Evolutionary conservation across 2,113 vertebrate species (phyloP), one percentile per base, ranked within the genome.

Genomic region (Sakesphorus luctuosus): DNA sequence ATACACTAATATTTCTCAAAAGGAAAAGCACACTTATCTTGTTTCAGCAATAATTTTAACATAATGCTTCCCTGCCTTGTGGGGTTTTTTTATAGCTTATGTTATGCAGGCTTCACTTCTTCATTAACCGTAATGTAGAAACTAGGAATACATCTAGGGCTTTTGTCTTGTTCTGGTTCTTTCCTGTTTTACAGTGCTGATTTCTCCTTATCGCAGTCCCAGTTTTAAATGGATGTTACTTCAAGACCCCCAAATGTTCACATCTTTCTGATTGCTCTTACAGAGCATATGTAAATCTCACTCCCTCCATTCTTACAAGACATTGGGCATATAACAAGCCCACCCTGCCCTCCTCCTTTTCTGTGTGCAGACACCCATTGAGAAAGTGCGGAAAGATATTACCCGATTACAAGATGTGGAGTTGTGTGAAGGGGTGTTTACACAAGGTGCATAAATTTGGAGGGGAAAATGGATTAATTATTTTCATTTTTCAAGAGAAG

Each of bases 401-500:
- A 26, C n/a, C 33, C 35, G 35, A 62, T 24, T 75, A 14, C 31
- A 73, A 73, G 24, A 38, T 20, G 3, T 12, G 40, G 71, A 52
- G 19, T 23, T 7, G 1, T 44, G 26, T 67, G 66, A 73, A 82
- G 31, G 38, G 6, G 9, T 87, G 6, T 82, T 93, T 65, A 31
- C 46, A 66, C 5, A 77, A 33, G 15, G 4, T 33, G 7, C 15
- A 9, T 53, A 47, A 53, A 8, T 88, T 13, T n/a, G 15, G 26
- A 75, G 56, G 25, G 56, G 49, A 35, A 40, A 90, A 68, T 20
- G 28, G 35, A 75, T 80, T 84, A n/a, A 80, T 71, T 71, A 44
- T 68, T 87, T 83, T 52, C 19, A 59, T 83, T 86, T 89, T 73
- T 87, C 62, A 76, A 94, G 90, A 85, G 69, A 61, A 85, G 58